phyloP scores from a whole-genome alignment of 1,140 invertebrate genomes.

The Fopius arisanus region DNA sequence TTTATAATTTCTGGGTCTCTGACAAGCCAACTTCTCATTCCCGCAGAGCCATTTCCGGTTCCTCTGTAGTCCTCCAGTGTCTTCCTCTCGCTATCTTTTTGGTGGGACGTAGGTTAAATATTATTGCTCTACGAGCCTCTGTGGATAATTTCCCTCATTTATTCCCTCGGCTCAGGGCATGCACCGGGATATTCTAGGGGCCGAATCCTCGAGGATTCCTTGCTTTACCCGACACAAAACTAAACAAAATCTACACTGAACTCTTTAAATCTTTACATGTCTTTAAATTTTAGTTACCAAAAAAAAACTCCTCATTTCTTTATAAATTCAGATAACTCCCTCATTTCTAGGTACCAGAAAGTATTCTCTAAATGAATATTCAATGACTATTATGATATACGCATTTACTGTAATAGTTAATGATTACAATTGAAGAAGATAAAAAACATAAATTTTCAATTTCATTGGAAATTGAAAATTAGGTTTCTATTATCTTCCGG shows the following conservation, averaged over 20 bases:
- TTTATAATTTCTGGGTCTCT: slow-evolving; percentile 51
- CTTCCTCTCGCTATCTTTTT: slow-evolving; percentile 13
- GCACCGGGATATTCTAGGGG: background rate
- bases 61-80: background rate
- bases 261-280: too few relatives aligned
- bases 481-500: too few relatives aligned
- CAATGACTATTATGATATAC: too few relatives aligned
- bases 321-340: too few relatives aligned
- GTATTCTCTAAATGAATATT: too few relatives aligned
- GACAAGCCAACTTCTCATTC: slow-evolving; percentile 19
- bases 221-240: background rate
- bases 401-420: too few relatives aligned
- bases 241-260: background rate
- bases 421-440: too few relatives aligned
- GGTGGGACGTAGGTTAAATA: slow-evolving; percentile 44
- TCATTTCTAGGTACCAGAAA: too few relatives aligned
- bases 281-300: too few relatives aligned
- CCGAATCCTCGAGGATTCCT: background rate
- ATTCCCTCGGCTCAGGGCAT: slow-evolving; percentile 35
- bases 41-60: slow-evolving; percentile 10
- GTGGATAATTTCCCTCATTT: slow-evolving; percentile 58
- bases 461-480: too few relatives aligned
- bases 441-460: too few relatives aligned
- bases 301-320: too few relatives aligned
- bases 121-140: slow-evolving; percentile 56